Evolutionary conservation across 2,888 invertebrate species (phyloP).

Genomic region (Micoletzkya japonica): DNA sequence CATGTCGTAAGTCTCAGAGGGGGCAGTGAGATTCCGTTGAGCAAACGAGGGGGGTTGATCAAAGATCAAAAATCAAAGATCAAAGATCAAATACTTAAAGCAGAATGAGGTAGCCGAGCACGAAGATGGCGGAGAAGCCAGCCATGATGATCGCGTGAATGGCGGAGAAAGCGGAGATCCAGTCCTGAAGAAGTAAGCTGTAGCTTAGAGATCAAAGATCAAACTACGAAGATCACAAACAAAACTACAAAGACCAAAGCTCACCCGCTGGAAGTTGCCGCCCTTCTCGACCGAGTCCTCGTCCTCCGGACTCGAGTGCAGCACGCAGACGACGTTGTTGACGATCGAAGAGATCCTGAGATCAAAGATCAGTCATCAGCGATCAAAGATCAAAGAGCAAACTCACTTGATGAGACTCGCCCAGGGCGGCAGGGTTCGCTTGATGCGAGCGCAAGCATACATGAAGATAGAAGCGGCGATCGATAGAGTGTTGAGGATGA

Average conservation of each 20-base stretch:
- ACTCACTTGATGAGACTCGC: constrained; percentile 49
- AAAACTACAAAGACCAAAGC: neutral
- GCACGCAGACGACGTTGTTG: constrained; percentile 56
- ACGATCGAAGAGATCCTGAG: constrained; percentile 55
- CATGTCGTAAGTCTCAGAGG: too few species aligned
- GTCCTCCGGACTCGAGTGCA: constrained; percentile 51
- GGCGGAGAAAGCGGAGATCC: constrained; percentile 57
- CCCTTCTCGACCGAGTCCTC: constrained; percentile 55
- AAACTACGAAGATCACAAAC: too few species aligned
- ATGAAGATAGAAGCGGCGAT: constrained; percentile 52
- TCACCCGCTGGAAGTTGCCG: constrained; percentile 37
- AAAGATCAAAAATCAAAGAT: neutral
- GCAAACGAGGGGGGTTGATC: too few species aligned
- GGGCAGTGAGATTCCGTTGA: too few species aligned
- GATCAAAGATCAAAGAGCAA: constrained; percentile 12
- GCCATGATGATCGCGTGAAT: constrained; percentile 56
- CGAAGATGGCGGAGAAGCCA: constrained; percentile 47
- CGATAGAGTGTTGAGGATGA: constrained; percentile 56
- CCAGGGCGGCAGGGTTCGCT: constrained; percentile 58
- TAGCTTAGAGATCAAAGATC: constrained; percentile 1
- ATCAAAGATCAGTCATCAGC: too few species aligned
- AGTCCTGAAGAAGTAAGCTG: constrained; percentile 40
- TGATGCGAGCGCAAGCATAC: constrained; percentile 47
- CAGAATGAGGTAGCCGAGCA: constrained; percentile 49
- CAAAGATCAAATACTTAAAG: constrained; percentile 25